Base-by-base conservation (phyloP, 2,113 vertebrate genomes). In the Elanus axillaris region DNA sequence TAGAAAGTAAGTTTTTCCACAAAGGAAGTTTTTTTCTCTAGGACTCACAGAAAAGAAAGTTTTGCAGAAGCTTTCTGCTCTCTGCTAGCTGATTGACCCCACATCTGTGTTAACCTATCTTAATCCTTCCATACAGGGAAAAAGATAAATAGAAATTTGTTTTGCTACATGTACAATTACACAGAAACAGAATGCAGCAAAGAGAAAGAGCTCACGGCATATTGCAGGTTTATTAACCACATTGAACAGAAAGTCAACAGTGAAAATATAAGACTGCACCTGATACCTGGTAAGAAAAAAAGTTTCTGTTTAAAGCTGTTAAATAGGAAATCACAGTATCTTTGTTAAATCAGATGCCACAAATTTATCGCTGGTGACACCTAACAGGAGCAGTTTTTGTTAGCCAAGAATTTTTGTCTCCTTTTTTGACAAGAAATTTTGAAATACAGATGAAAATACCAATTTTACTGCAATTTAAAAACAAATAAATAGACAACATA, bases 221-320 rank as follows among this genome's bases (percentile, higher is more conserved):
- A 85, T 17, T 98, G 97, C 78, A 93, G 21, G 59, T 98, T 98
- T 77, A 59, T 34, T 16, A 98, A 98, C 40, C 12, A 0, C 7
- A 60, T 96, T 2, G 38, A 48, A 25, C 45, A 56, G 7, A 32
- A 50, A 8, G 97, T 98, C 38, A 12, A 2, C 42, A 98, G 98
- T 63, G 23, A 48, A 5, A 15, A 11, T 2, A 97, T 98, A 76
- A 96, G 1, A 10, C 88, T 98, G n/a, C 13, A 19, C 1, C 11
- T 96, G 62, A 29, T 96, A 78, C 6, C 86, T 60, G 96, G 98
- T 98, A 96, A 98, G 97, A 74, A 40, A 47, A 47, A 26, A 77
- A 60, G 9, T 79, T 50, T 10, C 11, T 63, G 10, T 78, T 85
- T 89, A 27, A 45, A 58, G 15, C 21, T 78, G 34, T 59, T 58